Base-by-base conservation (phyloP, 2,888 invertebrate genomes). In the Caenorhabditis virilis region DNA sequence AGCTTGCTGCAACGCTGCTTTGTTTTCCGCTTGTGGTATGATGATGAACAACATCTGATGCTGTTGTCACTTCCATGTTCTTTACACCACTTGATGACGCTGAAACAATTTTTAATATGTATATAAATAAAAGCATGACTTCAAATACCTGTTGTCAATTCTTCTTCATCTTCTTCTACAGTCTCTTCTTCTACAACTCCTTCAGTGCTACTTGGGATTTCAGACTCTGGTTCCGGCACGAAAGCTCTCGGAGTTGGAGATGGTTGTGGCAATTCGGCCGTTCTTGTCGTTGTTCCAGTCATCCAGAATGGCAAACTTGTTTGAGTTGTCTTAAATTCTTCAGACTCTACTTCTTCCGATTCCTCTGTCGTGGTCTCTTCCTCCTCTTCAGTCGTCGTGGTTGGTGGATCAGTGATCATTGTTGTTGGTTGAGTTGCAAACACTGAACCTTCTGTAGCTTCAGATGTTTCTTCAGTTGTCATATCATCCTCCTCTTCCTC, bases 301-400 rank as follows among this genome's bases (percentile, higher is more conserved):
- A 72, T 72, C 72, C 72, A 72, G 67, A 72, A 72, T 30, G 72
- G 72, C 45, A 69, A 48, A 18, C 58, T 61, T 1, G 67, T 65
- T 39, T 69, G 67, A 2, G 69, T 67, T n/a, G 55, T 46, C 35
- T 52, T 16, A 13, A 36, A 9, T 39, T 62, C 52, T 38, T 55
- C 64, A 1, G 39, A 33, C 26, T 49, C 53, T 20, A n/a, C n/a
- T n/a, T 33, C 42, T 5, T 51, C 51, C n/a, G 15, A 15, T 2
- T 43, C 49, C 4, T 45, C 53, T 33, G 25, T 33, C 25, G 38
- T 30, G 13, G 51, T 55, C 5, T 41, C 52, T 30, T 60, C 63
- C 5, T 54, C 60, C 20, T 51, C 49, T 33, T 58, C 56, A n/a
- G 45, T 43, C 2, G 49, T 64, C 11, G 59, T 60, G 0, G 61